phyloP scores from a whole-genome alignment of 92 coral and sea anemone genomes.

The Galaxea fascicularis region DNA sequence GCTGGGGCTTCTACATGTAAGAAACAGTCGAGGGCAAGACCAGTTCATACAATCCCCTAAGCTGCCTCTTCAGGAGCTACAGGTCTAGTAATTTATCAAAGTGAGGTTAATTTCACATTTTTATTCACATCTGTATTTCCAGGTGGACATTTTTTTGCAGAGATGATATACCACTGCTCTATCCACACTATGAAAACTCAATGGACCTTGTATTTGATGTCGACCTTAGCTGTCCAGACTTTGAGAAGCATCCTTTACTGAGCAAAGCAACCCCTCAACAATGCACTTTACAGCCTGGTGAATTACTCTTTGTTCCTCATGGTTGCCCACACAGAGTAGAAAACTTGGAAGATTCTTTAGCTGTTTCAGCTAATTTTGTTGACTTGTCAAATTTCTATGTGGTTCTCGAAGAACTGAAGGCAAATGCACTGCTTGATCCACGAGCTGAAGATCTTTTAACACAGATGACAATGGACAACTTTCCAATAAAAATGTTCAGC shows the following conservation, averaged over 20 bases:
- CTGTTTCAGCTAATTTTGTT: conserved; percentile 65
- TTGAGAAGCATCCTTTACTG: conserved; percentile 69
- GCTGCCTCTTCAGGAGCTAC: not conserved
- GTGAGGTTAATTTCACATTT: not conserved
- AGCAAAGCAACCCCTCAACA: conserved; percentile 58
- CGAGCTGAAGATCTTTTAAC: conserved; percentile 43
- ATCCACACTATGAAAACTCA: conserved; percentile 75
- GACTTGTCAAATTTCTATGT: conserved; percentile 62
- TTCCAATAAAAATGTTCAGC: conserved; percentile 69
- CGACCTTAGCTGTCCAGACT: conserved; percentile 63
- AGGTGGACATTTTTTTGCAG: conserved; percentile 72
- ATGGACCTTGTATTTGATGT: conserved; percentile 69
- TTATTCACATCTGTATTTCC: not conserved
- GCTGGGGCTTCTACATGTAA: not conserved
- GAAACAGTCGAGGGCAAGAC: too few species aligned
- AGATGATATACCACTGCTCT: conserved; percentile 69
- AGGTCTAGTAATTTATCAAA: not conserved
- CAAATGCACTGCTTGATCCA: conserved; percentile 54
- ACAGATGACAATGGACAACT: conserved; percentile 54
- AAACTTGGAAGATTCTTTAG: conserved; percentile 77
- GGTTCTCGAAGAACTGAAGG: conserved; percentile 58
- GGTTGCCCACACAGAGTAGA: conserved; percentile 77
- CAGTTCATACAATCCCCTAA: too few species aligned
- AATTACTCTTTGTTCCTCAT: conserved; percentile 70
- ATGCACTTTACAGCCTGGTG: conserved; percentile 73